Conservation (phyloP, 2,888 invertebrate genomes). For the Philopedon plagiatum region DNA sequence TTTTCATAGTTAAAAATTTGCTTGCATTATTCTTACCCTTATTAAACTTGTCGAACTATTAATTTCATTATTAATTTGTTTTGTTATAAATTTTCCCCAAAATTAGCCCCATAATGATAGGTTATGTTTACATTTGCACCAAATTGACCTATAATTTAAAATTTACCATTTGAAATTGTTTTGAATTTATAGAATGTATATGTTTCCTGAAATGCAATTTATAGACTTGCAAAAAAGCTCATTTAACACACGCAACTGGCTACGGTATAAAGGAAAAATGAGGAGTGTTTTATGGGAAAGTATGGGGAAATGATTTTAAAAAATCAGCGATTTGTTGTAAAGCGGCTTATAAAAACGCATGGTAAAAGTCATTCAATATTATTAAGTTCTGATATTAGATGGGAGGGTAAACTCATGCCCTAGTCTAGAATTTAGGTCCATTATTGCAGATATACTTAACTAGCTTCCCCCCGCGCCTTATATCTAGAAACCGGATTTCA, state of each 20-base stretch:
- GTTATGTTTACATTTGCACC: constrained; percentile 2
- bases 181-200: constrained; percentile 18
- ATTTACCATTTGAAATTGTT: constrained; percentile 17
- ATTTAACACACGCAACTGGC: constrained; percentile 12
- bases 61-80: too few species aligned
- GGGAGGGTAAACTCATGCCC: too few species aligned
- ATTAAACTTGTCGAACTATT: too few species aligned
- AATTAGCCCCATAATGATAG: neutral
- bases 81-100: neutral
- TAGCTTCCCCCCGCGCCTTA: too few species aligned
- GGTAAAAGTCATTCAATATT: neutral
- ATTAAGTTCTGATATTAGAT: too few species aligned
- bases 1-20: too few species aligned
- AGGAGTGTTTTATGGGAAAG: constrained; percentile 4
- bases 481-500: too few species aligned
- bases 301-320: neutral
- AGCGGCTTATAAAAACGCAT: neutral
- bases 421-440: too few species aligned
- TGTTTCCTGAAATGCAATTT: constrained; percentile 10
- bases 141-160: constrained; percentile 3
- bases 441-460: too few species aligned
- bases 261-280: constrained; percentile 5
- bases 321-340: neutral
- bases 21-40: too few species aligned
- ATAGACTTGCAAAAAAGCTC: constrained; percentile 9